Percentiles rank a stretch among this genome's conserved stretches.
These are phyloP conservation scores for Rhorus exstirpatorius DNA, from an alignment of 2,888 invertebrate species.

Conservation along the genomic window DNA sequence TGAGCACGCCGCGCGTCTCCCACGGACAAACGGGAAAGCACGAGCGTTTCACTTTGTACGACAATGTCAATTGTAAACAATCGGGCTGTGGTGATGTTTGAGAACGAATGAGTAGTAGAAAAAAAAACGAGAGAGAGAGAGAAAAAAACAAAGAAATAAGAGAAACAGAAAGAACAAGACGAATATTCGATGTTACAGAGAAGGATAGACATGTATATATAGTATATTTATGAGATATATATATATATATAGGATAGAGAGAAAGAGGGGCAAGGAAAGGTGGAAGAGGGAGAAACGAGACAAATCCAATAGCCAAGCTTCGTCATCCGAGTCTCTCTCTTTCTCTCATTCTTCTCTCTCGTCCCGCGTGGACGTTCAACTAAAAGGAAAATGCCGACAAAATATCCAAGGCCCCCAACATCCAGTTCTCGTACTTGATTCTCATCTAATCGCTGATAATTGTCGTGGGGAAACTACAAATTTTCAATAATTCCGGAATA, in stretches of 20 bases:
- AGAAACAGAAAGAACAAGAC: conserved; percentile 56
- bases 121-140: conserved; percentile 41
- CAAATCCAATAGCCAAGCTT: conserved; percentile 73
- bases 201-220: not conserved
- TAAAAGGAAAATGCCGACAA: conserved; percentile 55
- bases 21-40: conserved; percentile 25
- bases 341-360: conserved; percentile 47
- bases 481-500: not conserved
- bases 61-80: conserved; percentile 71
- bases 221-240: not conserved
- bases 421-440: conserved; percentile 32
- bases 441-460: conserved; percentile 11
- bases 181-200: conserved; percentile 24
- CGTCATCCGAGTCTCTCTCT: conserved; percentile 74
- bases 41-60: conserved; percentile 21
- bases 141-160: conserved; percentile 55
- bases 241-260: conserved; percentile 22
- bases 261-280: conserved; percentile 60
- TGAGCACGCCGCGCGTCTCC: conserved; percentile 12
- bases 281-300: conserved; percentile 43
- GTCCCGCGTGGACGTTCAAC: conserved; percentile 32
- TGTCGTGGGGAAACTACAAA: not conserved
- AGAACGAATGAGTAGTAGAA: conserved; percentile 41
- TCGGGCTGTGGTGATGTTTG: conserved; percentile 61
- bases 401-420: conserved; percentile 40